Percentiles rank a stretch among this genome's conserved stretches.
These are phyloP conservation scores for Brachionus angularis DNA, from an alignment of 1,140 invertebrate genomes.

Conservation along the genomic window DNA sequence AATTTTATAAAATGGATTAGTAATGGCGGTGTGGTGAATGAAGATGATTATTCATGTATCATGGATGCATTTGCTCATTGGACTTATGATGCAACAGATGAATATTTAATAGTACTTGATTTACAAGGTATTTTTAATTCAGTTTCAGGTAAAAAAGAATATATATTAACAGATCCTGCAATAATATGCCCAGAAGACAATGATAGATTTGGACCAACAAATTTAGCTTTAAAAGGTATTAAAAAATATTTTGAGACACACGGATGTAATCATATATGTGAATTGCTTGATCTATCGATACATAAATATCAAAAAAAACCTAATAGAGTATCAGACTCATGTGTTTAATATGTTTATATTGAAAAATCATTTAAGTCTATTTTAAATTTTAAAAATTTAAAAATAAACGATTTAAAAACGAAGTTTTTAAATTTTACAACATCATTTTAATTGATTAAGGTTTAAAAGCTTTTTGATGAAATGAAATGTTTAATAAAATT, in stretches of 20 bases:
- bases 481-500: too few species aligned
- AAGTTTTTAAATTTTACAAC: too few species aligned
- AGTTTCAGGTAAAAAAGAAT: neutral
- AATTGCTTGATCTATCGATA: neutral
- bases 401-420: too few species aligned
- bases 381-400: too few species aligned
- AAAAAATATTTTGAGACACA: neutral
- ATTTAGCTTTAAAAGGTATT: neutral
- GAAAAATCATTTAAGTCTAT: too few species aligned
- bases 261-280: conserved; percentile 11
- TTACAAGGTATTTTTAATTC: conserved; percentile 7
- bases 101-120: conserved; percentile 12
- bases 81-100: conserved; percentile 14
- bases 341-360: too few species aligned
- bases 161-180: conserved; percentile 15
- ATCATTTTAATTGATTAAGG: too few species aligned
- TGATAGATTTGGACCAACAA: neutral
- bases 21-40: conserved; percentile 1
- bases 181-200: neutral
- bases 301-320: neutral
- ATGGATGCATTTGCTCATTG: conserved; percentile 28
- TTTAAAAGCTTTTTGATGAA: too few species aligned
- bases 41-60: conserved; percentile 3
- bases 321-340: neutral
- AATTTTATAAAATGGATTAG: conserved; percentile 36